Conservation (phyloP, 2,113 vertebrate genomes). For the Notarius quadriscutis region DNA sequence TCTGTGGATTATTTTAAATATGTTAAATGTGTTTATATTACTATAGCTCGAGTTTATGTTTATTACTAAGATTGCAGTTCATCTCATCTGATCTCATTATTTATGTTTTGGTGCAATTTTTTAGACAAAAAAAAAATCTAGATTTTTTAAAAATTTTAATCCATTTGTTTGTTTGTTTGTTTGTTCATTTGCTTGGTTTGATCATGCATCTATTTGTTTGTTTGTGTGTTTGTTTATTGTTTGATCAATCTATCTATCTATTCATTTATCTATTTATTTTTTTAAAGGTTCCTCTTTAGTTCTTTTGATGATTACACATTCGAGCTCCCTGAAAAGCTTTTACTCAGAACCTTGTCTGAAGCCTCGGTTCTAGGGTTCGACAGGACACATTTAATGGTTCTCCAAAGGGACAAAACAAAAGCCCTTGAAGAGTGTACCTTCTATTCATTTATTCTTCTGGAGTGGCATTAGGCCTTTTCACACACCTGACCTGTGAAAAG, state of each 20-base stretch:
- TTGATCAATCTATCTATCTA: not conserved
- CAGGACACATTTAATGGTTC: not conserved
- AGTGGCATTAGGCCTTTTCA: not conserved
- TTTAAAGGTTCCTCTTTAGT: not conserved
- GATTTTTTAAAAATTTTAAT: not conserved
- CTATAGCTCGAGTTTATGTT: not conserved
- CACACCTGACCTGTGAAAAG: not conserved
- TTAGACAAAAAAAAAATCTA: not conserved
- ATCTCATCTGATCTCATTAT: not conserved
- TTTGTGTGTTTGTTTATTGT: not conserved
- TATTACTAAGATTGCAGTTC: not conserved
- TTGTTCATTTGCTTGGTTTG: not conserved
- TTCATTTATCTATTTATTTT: not conserved
- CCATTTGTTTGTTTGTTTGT: not conserved
- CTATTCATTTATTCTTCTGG: not conserved
- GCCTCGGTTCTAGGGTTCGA: not conserved
- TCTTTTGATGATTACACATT: too few species aligned
- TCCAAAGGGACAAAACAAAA: not conserved
- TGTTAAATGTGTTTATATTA: not conserved
- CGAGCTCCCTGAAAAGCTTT: not conserved
- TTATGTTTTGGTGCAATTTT: not conserved
- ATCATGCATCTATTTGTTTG: not conserved
- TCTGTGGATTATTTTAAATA: not conserved
- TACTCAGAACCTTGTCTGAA: not conserved
- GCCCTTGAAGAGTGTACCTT: not conserved